Conservation (phyloP, 2,113 vertebrate genomes). For the Ivindomyrus marchei region DNA sequence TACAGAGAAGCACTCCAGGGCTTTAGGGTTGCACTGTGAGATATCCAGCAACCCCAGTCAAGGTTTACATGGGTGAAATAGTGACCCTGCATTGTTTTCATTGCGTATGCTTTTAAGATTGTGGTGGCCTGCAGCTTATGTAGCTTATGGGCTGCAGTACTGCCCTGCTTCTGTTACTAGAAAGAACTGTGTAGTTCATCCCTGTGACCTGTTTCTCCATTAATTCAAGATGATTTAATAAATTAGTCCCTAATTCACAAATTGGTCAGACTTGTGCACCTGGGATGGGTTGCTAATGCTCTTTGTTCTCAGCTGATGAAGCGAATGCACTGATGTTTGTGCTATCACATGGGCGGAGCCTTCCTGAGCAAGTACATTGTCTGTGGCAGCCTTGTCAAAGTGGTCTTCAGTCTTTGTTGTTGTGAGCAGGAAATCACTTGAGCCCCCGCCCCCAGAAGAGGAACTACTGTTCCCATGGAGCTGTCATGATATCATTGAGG, state of each 20-base stretch:
- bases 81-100: neutral
- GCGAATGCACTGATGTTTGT: neutral
- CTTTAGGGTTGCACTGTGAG: neutral
- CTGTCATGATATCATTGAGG: neutral
- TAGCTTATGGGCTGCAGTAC: neutral
- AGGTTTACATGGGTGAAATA: neutral
- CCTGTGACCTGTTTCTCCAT: slow-evolving; percentile 23
- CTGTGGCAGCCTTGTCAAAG: neutral
- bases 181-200: neutral
- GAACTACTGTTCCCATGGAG: neutral
- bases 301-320: neutral
- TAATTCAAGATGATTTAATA: slow-evolving; percentile 40
- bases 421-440: neutral
- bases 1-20: neutral
- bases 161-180: neutral
- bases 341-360: neutral
- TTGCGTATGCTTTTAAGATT: neutral
- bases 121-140: neutral
- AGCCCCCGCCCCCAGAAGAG: neutral
- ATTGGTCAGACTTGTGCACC: neutral
- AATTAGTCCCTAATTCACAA: slow-evolving; percentile 41
- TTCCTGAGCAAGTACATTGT: neutral
- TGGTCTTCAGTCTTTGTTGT: neutral
- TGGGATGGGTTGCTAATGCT: slow-evolving; percentile 16
- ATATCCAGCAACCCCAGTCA: neutral